These are phyloP conservation scores for Synergus umbraculus DNA, from an alignment of 2,888 invertebrate genomes.

Conservation along the genomic window DNA sequence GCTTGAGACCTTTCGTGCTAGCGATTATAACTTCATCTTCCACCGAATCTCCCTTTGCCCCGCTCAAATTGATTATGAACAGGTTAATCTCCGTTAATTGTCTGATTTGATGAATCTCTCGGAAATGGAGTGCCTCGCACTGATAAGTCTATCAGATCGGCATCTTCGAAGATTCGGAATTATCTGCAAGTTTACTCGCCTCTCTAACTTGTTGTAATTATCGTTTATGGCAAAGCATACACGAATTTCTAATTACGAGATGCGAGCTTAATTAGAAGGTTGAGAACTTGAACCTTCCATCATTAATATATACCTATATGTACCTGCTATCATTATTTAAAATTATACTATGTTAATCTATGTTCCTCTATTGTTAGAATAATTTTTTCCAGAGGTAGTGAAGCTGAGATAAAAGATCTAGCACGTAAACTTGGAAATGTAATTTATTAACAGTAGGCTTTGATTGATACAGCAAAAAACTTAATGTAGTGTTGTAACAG, in stretches of 20 bases:
- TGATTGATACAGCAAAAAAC: conserved; percentile 5
- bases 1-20: conserved; percentile 55
- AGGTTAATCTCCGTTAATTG: conserved; percentile 39
- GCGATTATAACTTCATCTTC: conserved; percentile 60
- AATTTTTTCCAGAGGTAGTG: conserved; percentile 10
- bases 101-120: conserved; percentile 39
- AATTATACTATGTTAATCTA: background rate
- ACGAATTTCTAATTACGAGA: conserved; percentile 15
- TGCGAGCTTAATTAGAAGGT: background rate
- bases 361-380: background rate
- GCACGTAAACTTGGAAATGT: background rate
- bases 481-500: conserved; percentile 8
- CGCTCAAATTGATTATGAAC: conserved; percentile 33
- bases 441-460: conserved; percentile 21
- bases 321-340: background rate
- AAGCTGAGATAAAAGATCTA: conserved; percentile 6
- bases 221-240: conserved; percentile 1
- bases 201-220: background rate
- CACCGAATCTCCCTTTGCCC: conserved; percentile 38
- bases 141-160: conserved; percentile 35
- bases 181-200: conserved; percentile 23
- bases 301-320: background rate
- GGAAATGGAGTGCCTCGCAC: conserved; percentile 36
- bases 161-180: conserved; percentile 30
- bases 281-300: background rate